Evolutionary conservation across 1,140 invertebrate genomes (phyloP), one percentile per base, ranked within the genome.

Genomic region (Lepeophtheirus salmonis): DNA sequence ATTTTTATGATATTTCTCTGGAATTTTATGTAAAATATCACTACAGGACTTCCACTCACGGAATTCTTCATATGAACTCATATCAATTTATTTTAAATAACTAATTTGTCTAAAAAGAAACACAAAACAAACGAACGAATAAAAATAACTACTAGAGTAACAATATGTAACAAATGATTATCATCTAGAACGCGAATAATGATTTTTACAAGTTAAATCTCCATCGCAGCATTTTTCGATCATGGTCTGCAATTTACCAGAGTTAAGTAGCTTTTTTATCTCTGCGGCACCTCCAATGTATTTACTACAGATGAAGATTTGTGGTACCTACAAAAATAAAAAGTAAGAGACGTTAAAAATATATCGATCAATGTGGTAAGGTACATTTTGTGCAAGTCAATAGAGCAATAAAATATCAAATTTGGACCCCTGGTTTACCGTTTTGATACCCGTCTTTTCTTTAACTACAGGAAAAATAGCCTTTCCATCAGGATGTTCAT

Each of bases 291-390:
- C 52, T 54, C 52, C 52, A 24, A 54, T 54, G 18, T n/a, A 54
- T 54, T 54, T 23, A 16, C 52, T 13, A 54, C 52, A 54, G 23
- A 54, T 23, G 22, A 54, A 54, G 3, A 54, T 54, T 54, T 54
- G 52, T 3, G 52, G 52, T 16, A 54, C 52, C 52, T 54, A 17
- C 16, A 3, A 3, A 3, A 2, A 50, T 2, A 20, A 20, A 20
- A 24, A 6, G 51, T 6, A 21, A 10, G 16, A 54, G 20, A 54
- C 13, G 52, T 54, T 54, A 21, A 21, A 2, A 3, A 3, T 54
- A 20, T 21, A 54, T 3, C 2, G 18, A 17, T 21, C 3, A 20
- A 3, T 2, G n/a, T 20, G 13, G 21, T 21, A 54, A 12, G 2
- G 4, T 2, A 20, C 2, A 2, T 54, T 16, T 20, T 54, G 20